Conservation (phyloP, 2,888 invertebrate species). For the Ypsolopha sequella region DNA sequence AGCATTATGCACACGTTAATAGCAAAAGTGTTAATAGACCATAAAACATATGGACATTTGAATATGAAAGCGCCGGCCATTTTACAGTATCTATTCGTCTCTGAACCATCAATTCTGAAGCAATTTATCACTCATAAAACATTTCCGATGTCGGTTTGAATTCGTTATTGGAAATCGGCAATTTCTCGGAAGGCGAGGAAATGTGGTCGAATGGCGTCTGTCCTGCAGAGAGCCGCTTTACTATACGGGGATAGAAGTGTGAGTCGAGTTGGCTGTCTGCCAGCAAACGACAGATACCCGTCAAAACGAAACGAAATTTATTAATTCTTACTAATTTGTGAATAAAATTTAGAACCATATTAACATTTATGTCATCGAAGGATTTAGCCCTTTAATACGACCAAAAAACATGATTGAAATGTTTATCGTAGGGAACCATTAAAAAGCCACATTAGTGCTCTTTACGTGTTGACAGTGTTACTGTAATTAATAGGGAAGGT, state of each 20-base stretch:
- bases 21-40: neutral
- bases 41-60: neutral
- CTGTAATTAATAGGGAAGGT: neutral
- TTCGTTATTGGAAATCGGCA: constrained; percentile 46
- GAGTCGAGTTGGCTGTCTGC: constrained; percentile 41
- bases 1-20: neutral
- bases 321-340: constrained; percentile 52
- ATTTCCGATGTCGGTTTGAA: constrained; percentile 48
- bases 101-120: constrained; percentile 25
- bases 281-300: constrained; percentile 28
- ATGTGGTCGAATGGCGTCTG: constrained; percentile 15
- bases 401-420: neutral
- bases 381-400: constrained; percentile 30
- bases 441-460: neutral
- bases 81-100: constrained; percentile 13
- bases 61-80: neutral
- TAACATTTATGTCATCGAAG: constrained; percentile 54
- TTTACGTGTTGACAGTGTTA: neutral
- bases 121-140: constrained; percentile 55
- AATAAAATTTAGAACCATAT: constrained; percentile 49
- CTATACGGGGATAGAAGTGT: constrained; percentile 24
- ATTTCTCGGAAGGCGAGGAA: constrained; percentile 57
- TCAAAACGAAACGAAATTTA: constrained; percentile 47
- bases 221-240: neutral
- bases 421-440: neutral